Base-by-base conservation (phyloP, 92 coral and sea anemone genomes). In the Pocillopora meandrina region DNA sequence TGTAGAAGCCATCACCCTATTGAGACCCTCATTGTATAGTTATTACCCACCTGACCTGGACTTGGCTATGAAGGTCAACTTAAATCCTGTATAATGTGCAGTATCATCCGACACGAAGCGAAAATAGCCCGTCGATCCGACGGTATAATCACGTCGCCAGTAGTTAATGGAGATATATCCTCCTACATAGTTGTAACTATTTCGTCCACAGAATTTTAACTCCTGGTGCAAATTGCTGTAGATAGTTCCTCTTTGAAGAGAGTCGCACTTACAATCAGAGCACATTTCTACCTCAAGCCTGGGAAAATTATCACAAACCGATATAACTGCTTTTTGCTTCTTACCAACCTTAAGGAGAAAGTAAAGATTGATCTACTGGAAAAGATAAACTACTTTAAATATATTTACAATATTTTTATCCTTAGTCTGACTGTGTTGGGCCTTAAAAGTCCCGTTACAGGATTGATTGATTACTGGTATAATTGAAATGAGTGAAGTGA, bases 21-120 rank as follows among this genome's bases (percentile, higher is more conserved):
- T 42, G 49, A 42, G 49, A 42, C 49, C 49, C 49, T 42, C 49
- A 3, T 3, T 42, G 49, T 42, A 42, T 42, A 42, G 3, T 1
- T 42, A 42, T 42, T 42, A 42, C 49, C 49, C 49, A 81, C 85
- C 71, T 56, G 71, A 68, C 8, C 26, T 12, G 77, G 63, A 55
- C 10, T n/a, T 21, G 61, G 77, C 85, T n/a, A 57, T 9, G 36
- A 69, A 81, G 14, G 69, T 23, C 13, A 71, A 10, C 67, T 56
- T 81, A 76, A 81, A 81, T 15, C 85, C 85, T 57, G 34, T 69
- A 47, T 17, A 13, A 70, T 70, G 61, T 12, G 35, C 77, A 26
- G 68, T 55, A 12, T 69, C 68, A 59, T 81, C 85, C n/a, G 85
- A 69, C n/a, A 52, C 49, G 42, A 81, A 81, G 15, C 77, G 85